Evolutionary conservation across 2,113 vertebrate species (phyloP), one percentile per base, ranked within the genome.

Genomic region (Tyrannus savana): DNA sequence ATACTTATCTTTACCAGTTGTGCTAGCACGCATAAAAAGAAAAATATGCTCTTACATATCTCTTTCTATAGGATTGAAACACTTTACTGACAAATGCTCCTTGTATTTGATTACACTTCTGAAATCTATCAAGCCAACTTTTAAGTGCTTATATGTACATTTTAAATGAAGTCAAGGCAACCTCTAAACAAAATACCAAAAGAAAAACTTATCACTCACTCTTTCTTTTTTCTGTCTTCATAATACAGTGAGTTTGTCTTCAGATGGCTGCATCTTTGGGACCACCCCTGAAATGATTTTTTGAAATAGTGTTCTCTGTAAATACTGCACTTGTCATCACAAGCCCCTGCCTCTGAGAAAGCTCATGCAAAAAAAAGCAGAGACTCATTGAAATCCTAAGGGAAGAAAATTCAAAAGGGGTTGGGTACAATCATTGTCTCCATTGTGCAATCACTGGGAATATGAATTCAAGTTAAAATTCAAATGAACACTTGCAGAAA

Each of bases 401-500:
- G 67, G 80, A 24, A 92, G n/a, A 91, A 95, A 91, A 96, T 89
- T 95, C 78, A 76, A 83, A 91, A 76, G 50, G 23, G 82, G 33
- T 24, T 94, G 78, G 94, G 63, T 92, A 90, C 71, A 93, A 94
- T 95, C 82, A 96, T 79, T 90, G 53, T 88, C 50, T 83, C 85
- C 71, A 93, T 94, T 97, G 95, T 96, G 93, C 87, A 85, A 91
- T 90, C 85, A 77, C 82, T 93, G 74, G 53, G 90, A 60, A 82
- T 85, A 69, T 83, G 89, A 93, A 96, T 96, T 95, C 74, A 73
- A 94, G 89, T 80, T 85, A 93, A 94, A 94, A 95, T 96, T 97
- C 95, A 96, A 96, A 94, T 94, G 94, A 96, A 83, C 91, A 91
- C 67, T 96, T 96, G 94, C 82, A 90, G 67, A 95, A 93, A 87